A percentile compares a stretch with the other conserved stretches of the same genome.
Evolutionary conservation across 2,113 vertebrate species (phyloP).

Genomic region (Ivindomyrus marchei): DNA sequence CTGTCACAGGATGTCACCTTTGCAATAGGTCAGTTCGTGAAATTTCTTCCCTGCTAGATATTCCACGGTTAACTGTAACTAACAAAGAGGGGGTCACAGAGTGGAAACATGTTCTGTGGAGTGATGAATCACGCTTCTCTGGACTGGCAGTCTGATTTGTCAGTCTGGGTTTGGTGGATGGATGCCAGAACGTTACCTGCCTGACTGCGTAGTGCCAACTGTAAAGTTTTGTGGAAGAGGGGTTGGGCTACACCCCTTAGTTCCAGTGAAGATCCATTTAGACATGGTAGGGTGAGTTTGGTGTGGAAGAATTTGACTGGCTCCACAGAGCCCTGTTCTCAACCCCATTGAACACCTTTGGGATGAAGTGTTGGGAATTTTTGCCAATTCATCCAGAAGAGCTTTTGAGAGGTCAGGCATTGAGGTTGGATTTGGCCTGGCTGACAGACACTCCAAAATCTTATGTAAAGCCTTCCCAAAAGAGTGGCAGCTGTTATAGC

Average conservation of each 20-base stretch:
- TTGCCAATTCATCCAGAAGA: too few relatives aligned
- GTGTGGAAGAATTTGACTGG: neutral
- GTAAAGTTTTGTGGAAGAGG: neutral
- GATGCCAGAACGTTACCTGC: neutral
- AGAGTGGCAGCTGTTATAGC: too few relatives aligned
- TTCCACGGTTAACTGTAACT: neutral
- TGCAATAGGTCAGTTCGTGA: neutral
- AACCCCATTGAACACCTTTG: neutral
- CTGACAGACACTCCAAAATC: too few relatives aligned
- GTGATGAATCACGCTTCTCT: neutral
- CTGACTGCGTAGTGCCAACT: neutral
- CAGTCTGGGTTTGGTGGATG: neutral
- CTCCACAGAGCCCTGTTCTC: neutral
- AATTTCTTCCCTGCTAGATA: neutral
- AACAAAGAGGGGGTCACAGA: neutral
- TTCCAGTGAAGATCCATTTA: neutral
- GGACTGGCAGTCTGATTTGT: neutral
- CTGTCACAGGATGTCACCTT: neutral
- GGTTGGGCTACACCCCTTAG: neutral
- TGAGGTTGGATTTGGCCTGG: too few relatives aligned
- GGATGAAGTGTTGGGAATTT: neutral
- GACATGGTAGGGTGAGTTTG: neutral
- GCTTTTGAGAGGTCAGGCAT: too few relatives aligned
- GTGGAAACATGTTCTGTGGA: neutral
- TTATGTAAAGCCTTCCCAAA: too few relatives aligned